phyloP scores from a whole-genome alignment of 2,113 vertebrate species.

The Rhynchomys soricoides region DNA sequence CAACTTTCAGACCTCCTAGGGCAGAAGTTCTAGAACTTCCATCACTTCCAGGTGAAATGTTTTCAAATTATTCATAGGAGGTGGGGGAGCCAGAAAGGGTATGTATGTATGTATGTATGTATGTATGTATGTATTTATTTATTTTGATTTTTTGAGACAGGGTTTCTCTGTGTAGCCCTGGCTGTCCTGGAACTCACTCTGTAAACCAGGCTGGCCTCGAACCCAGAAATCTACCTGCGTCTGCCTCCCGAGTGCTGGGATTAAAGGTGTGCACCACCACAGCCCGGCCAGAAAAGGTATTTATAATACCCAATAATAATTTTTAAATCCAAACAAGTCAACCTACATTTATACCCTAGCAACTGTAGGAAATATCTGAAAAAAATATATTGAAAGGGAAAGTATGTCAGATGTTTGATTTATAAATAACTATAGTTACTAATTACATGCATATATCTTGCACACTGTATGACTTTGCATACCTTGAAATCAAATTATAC shows the following conservation, averaged over 20 bases:
- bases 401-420: conserved; percentile 29
- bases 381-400: not conserved
- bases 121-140: no score
- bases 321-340: conserved; percentile 8
- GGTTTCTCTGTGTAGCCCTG: no score
- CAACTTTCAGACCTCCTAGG: not conserved
- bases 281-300: no score
- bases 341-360: not conserved
- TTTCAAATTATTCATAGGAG: not conserved
- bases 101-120: no score
- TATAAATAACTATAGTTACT: not conserved
- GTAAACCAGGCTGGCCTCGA: no score
- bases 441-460: not conserved
- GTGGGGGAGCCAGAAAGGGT: not conserved
- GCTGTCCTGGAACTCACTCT: no score
- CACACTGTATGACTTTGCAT: not conserved
- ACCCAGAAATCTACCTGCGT: no score
- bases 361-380: not conserved
- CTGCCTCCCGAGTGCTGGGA: no score
- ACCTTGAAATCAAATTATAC: not conserved
- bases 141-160: no score
- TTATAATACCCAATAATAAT: not conserved
- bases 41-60: not conserved
- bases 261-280: no score
- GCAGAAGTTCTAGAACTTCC: not conserved